Evolutionary conservation across 2,888 invertebrate genomes (phyloP).

Genomic region (Erynnis tages): DNA sequence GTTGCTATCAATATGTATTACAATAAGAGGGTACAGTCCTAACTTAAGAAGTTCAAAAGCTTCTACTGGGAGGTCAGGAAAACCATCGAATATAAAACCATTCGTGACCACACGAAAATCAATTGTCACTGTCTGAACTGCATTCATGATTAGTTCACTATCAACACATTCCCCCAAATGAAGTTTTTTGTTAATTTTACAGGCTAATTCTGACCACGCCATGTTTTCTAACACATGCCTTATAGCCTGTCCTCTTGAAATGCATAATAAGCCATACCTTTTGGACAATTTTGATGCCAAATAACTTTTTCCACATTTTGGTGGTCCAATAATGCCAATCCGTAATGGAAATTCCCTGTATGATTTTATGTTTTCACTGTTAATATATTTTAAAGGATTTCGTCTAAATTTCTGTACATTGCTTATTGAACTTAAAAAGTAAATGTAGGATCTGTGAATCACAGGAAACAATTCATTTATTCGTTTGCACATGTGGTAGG

Average conservation of each 20-base stretch:
- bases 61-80: constrained; percentile 78
- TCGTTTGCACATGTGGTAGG: constrained; percentile 67
- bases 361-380: constrained; percentile 54
- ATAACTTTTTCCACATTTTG: constrained; percentile 83
- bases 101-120: constrained; percentile 72
- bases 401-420: constrained; percentile 72
- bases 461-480: constrained; percentile 75
- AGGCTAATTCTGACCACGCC: constrained; percentile 74
- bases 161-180: constrained; percentile 65
- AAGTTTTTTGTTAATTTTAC: constrained; percentile 58
- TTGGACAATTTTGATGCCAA: constrained; percentile 77
- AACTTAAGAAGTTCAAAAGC: constrained; percentile 67
- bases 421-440: constrained; percentile 77
- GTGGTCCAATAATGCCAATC: constrained; percentile 82
- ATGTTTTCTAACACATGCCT: constrained; percentile 72
- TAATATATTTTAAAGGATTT: constrained; percentile 81
- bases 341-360: constrained; percentile 76
- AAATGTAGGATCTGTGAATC: constrained; percentile 81
- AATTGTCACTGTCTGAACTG: constrained; percentile 75
- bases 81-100: constrained; percentile 84
- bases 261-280: constrained; percentile 75
- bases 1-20: constrained; percentile 74
- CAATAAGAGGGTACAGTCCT: constrained; percentile 80
- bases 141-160: constrained; percentile 68
- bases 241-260: constrained; percentile 79